A percentile compares a stretch with the other conserved stretches of the same genome.
Conservation (phyloP, 2,797 vertebrate species). For the Pempheris klunzingeri region DNA sequence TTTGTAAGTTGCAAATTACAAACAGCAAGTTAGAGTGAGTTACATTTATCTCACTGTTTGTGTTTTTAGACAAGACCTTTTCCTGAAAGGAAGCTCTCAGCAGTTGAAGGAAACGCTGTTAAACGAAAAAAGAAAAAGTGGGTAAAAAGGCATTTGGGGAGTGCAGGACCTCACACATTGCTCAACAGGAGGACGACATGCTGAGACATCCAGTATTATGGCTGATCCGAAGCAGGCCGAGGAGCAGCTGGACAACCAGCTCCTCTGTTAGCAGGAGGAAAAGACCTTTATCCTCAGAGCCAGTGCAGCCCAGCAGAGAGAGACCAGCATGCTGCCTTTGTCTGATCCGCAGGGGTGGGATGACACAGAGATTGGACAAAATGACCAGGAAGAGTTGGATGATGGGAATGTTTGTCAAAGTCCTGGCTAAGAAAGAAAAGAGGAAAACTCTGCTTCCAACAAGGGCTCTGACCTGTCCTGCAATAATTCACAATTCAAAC, state of each 20-base stretch:
- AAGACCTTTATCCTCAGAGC: slow-evolving; percentile 40
- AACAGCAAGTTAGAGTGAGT: not conserved
- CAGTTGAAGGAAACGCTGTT: not conserved
- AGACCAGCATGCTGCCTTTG: slow-evolving; percentile 49
- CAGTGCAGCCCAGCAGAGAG: slow-evolving; percentile 34
- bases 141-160: slow-evolving; percentile 32
- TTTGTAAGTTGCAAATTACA: too few relatives aligned
- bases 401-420: slow-evolving; percentile 46
- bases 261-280: slow-evolving; percentile 36
- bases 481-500: slow-evolving; percentile 17
- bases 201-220: slow-evolving; percentile 34
- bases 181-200: slow-evolving; percentile 18
- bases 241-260: slow-evolving; percentile 66
- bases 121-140: slow-evolving; percentile 25
- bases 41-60: not conserved
- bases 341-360: slow-evolving; percentile 29
- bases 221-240: slow-evolving; percentile 43
- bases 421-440: not conserved
- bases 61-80: not conserved
- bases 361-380: slow-evolving; percentile 9
- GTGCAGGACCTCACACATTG: slow-evolving; percentile 21
- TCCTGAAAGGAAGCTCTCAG: not conserved
- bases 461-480: not conserved
- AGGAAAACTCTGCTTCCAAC: not conserved
- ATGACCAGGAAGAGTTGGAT: slow-evolving; percentile 9